Evolutionary conservation across 2,113 vertebrate genomes (phyloP).

Genomic region (Todiramphus saurophagus): DNA sequence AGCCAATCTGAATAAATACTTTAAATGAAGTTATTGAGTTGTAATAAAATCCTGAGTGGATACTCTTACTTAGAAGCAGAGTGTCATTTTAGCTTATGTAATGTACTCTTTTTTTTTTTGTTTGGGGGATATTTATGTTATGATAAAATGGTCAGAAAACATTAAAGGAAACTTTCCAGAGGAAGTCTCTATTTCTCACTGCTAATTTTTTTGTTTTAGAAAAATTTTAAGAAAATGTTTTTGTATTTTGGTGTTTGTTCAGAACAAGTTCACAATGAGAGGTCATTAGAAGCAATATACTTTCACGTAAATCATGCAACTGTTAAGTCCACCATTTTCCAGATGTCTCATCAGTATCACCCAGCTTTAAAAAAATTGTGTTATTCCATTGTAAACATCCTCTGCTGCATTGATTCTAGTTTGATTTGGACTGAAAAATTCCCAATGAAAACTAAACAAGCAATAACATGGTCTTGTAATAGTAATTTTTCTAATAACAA

Average conservation of each 20-base stretch:
- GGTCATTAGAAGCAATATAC: neutral
- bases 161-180: neutral
- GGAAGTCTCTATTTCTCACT: neutral
- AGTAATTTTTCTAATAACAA: conserved; percentile 5
- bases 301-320: neutral
- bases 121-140: neutral
- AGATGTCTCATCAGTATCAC: neutral
- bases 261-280: neutral
- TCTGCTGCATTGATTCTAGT: neutral
- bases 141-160: neutral
- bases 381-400: neutral
- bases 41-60: neutral
- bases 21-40: neutral
- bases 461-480: neutral
- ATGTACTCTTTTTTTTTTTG: neutral
- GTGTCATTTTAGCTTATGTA: neutral
- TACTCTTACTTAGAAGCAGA: neutral
- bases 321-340: neutral
- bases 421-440: neutral
- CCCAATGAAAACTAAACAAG: neutral
- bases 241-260: neutral
- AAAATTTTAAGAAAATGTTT: neutral
- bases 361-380: neutral
- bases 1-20: neutral
- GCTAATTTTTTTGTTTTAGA: accelerated